Evolutionary conservation across 2,797 vertebrate genomes (phyloP).

Genomic region (Amblyraja radiata): DNA sequence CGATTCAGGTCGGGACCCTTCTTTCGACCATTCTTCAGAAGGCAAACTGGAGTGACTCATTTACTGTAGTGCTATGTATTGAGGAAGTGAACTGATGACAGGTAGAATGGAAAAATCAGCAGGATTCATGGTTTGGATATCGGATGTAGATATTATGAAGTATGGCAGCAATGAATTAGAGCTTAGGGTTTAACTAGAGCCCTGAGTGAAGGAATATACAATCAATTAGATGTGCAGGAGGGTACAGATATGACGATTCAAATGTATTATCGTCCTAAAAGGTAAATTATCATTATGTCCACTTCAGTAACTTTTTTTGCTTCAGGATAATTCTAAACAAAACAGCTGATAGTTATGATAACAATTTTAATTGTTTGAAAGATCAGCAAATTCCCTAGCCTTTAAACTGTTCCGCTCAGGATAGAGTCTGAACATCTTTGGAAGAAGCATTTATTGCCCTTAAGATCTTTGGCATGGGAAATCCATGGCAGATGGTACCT

Average conservation of each 20-base stretch:
- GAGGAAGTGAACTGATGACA: background rate
- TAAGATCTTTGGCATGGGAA: slow-evolving; percentile 4
- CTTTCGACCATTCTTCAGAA: too few species aligned
- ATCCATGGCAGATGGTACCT: background rate
- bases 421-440: background rate
- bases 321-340: background rate
- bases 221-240: background rate
- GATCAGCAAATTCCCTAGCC: background rate
- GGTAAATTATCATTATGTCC: background rate
- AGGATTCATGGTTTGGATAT: background rate
- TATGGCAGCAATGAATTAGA: too few species aligned
- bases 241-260: background rate
- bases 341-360: background rate
- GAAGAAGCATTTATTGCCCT: background rate
- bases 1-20: too few species aligned
- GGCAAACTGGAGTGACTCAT: background rate
- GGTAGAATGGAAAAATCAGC: background rate
- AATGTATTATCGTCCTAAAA: background rate
- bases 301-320: background rate
- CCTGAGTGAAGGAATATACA: background rate
- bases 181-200: background rate
- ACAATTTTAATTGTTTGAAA: background rate
- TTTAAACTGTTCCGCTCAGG: background rate
- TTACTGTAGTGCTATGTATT: background rate
- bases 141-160: background rate